Conservation (phyloP, 1,140 invertebrate genomes). For the Caerostris darwini region DNA sequence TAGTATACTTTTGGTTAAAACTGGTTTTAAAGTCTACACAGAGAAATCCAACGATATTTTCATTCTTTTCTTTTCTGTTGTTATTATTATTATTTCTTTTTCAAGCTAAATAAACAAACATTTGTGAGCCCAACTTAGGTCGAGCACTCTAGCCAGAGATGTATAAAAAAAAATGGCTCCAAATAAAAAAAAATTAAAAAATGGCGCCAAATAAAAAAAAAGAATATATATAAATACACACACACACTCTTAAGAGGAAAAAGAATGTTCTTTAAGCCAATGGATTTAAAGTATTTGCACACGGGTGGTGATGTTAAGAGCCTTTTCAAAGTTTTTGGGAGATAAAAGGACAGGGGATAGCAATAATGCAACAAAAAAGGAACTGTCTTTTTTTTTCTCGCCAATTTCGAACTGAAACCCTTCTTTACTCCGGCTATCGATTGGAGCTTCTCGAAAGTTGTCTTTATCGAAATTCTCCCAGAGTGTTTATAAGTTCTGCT, state of each 20-base stretch:
- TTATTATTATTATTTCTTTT: too few relatives aligned
- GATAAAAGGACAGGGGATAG: conserved; percentile 33
- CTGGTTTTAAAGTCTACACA: conserved; percentile 2
- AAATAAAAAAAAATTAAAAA: neutral
- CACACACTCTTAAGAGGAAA: conserved; percentile 1
- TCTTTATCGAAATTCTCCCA: neutral
- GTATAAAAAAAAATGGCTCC: neutral
- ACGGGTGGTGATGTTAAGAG: conserved; percentile 44
- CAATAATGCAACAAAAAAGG: conserved; percentile 16
- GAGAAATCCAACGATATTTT: too few relatives aligned
- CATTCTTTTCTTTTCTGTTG: neutral
- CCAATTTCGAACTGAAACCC: conserved; percentile 16
- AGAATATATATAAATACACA: conserved; percentile 15
- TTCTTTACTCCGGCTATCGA: conserved; percentile 22
- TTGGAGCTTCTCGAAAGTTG: neutral
- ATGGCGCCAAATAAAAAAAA: neutral
- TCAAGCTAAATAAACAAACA: conserved; percentile 29
- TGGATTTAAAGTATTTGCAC: conserved; percentile 50
- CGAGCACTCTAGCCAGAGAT: neutral
- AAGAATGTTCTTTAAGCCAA: conserved; percentile 41
- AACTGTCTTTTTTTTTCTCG: neutral
- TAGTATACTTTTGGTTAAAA: conserved; percentile 23
- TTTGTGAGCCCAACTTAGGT: neutral
- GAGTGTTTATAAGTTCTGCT: neutral
- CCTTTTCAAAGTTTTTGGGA: conserved; percentile 2